Conservation (phyloP, 2,113 vertebrate genomes). For the Periophthalmodon schlosseri region DNA sequence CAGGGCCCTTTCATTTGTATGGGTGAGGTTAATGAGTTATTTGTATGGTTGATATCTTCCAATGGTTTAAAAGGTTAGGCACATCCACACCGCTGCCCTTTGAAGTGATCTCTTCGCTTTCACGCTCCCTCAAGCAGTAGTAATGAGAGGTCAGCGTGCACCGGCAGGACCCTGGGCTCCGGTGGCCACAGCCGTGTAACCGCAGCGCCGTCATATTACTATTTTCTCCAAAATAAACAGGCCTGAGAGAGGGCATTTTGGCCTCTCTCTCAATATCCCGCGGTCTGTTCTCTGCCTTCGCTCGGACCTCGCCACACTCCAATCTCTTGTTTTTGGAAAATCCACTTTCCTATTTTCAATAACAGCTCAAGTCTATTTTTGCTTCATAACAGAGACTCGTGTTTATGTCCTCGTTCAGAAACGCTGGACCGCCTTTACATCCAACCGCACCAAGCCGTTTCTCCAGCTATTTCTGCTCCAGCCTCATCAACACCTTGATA, state of each 20-base stretch:
- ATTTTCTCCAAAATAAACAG: constrained; percentile 66
- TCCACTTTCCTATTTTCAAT: constrained; percentile 66
- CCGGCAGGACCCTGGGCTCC: constrained; percentile 50
- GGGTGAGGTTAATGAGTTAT: constrained; percentile 86
- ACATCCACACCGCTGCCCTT: constrained; percentile 78
- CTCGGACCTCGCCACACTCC: constrained; percentile 49
- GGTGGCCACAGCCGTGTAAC: constrained; percentile 38
- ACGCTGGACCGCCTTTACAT: constrained; percentile 37
- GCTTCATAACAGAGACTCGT: constrained; percentile 47
- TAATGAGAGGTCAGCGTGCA: constrained; percentile 78
- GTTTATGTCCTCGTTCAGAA: constrained; percentile 39
- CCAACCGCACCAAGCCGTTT: constrained; percentile 21
- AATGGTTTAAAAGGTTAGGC: constrained; percentile 79
- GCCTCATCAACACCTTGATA: constrained; percentile 40
- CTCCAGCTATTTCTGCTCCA: constrained; percentile 1
- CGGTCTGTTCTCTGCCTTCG: constrained; percentile 57
- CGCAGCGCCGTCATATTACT: constrained; percentile 52
- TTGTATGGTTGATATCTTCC: constrained; percentile 81
- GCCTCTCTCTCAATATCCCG: constrained; percentile 62
- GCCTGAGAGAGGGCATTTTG: constrained; percentile 55
- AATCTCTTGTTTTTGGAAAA: constrained; percentile 58
- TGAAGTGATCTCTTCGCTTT: constrained; percentile 72
- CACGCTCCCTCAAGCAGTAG: constrained; percentile 74
- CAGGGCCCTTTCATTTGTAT: constrained; percentile 77
- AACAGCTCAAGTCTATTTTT: constrained; percentile 58